These are phyloP conservation scores for Dicycla oo DNA, from an alignment of 2,888 invertebrate genomes.

Conservation along the genomic window DNA sequence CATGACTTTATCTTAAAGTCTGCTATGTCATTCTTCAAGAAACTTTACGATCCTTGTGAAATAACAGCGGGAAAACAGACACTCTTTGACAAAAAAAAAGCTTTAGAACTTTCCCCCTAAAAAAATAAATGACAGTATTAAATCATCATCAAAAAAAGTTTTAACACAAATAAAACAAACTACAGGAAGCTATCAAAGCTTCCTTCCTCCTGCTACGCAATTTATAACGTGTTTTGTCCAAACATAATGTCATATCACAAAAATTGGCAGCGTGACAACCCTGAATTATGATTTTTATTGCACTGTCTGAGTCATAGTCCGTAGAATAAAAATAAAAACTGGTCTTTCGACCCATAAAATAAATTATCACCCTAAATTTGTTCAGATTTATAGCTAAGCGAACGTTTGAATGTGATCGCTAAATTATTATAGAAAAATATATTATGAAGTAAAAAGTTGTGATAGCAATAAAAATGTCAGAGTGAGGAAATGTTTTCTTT, in stretches of 20 bases:
- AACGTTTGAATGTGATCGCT: slow-evolving; percentile 66
- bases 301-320: slow-evolving; percentile 51
- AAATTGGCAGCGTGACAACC: slow-evolving; percentile 64
- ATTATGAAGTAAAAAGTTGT: slow-evolving; percentile 53
- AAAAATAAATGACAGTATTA: slow-evolving; percentile 22
- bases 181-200: slow-evolving; percentile 64
- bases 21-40: not conserved
- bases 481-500: slow-evolving; percentile 60
- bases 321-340: slow-evolving; percentile 60
- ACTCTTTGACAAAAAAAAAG: slow-evolving; percentile 2
- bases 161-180: slow-evolving; percentile 51
- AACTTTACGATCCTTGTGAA: not conserved
- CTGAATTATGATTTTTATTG: slow-evolving; percentile 64
- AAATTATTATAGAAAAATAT: slow-evolving; percentile 65
- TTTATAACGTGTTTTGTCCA: slow-evolving; percentile 67
- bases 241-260: slow-evolving; percentile 61
- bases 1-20: not conserved
- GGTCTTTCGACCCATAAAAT: slow-evolving; percentile 62
- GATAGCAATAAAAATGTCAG: slow-evolving; percentile 61
- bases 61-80: not conserved
- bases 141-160: slow-evolving; percentile 38
- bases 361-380: slow-evolving; percentile 67
- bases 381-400: slow-evolving; percentile 62
- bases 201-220: slow-evolving; percentile 61
- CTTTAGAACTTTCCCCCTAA: slow-evolving; percentile 6